Conservation (phyloP, 2,797 vertebrate genomes). For the Scarus forsteni region DNA sequence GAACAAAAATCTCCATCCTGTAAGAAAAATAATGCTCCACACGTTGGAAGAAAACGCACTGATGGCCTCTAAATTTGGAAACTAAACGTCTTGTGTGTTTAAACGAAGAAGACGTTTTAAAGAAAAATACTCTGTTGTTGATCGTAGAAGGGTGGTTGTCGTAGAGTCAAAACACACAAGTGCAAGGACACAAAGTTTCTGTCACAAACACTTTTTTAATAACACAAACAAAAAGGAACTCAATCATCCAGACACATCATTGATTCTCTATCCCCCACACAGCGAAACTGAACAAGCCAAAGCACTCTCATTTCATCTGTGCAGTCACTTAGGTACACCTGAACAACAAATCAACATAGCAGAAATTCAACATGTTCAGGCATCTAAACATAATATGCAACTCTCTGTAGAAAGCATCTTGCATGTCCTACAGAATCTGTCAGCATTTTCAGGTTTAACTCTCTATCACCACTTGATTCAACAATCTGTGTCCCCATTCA, state of each 20-base stretch:
- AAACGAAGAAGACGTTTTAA: conserved; percentile 32
- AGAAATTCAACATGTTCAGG: no score
- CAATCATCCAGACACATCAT: conserved; percentile 39
- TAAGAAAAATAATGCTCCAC: conserved; percentile 21
- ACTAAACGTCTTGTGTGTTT: background rate
- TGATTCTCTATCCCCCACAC: conserved; percentile 25
- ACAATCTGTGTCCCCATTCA: no score
- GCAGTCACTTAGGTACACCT: no score
- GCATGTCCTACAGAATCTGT: no score
- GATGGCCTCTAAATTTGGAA: conserved; percentile 3
- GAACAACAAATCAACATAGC: no score
- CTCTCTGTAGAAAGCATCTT: no score
- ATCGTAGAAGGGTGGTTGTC: conserved; percentile 73
- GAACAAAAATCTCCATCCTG: conserved; percentile 6
- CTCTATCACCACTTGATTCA: no score
- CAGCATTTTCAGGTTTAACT: no score
- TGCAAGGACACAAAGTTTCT: conserved; percentile 68
- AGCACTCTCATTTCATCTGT: no score
- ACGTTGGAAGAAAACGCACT: conserved; percentile 7
- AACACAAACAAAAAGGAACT: conserved; percentile 47
- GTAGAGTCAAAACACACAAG: conserved; percentile 54
- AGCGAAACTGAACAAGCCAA: no score
- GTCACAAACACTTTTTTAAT: conserved; percentile 64
- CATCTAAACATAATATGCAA: no score
- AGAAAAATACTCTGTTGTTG: conserved; percentile 61